Evolutionary conservation across 2,797 vertebrate species (phyloP), one percentile per base, ranked within the genome.

Genomic region (Scleropages formosus): DNA sequence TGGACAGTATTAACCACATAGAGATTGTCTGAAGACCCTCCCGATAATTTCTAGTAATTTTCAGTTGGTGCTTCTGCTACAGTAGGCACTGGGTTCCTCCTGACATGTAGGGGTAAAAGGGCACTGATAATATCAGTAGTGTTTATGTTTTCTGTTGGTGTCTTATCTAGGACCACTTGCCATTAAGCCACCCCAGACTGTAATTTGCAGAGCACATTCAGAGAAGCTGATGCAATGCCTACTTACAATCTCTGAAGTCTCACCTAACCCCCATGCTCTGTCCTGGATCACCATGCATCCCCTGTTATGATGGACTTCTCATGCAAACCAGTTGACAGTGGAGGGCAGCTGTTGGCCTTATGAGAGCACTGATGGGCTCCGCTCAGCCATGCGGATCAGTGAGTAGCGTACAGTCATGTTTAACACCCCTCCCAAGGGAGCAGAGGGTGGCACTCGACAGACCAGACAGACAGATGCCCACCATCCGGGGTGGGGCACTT

Each of bases 51-150:
- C 39, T 6, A 2, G 6, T 39, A 39, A 39, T 39, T 31, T 39
- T 39, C 31, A 39, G 31, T 6, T 39, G 31, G 31, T 39, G 31
- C 39, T n/a, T n/a, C n/a, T n/a, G n/a, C n/a, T n/a, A n/a, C n/a
- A n/a, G 31, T n/a, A n/a, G n/a, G 31, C 31, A 39, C 2, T 39
- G 31, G 31, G 31, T 39, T 39, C 6, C 31, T 31, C 31, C 31
- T 2, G 31, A 39, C 39, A 39, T 39, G 2, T 39, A 6, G 6
- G 31, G 31, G 6, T 31, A 15, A 26, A 16, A 56, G 8, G 8
- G 67, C 22, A 18, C 68, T 49, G 24, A 70, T 70, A 70, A 53
- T 46, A 58, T 58, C 26, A 26, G 16, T 16, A 58, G 26, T 71
- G 24, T 71, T 71, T 20, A 31, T 56, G 56, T 18, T 18, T 59